Conservation (phyloP, 2,888 invertebrate genomes). For the Mimas tiliae region DNA sequence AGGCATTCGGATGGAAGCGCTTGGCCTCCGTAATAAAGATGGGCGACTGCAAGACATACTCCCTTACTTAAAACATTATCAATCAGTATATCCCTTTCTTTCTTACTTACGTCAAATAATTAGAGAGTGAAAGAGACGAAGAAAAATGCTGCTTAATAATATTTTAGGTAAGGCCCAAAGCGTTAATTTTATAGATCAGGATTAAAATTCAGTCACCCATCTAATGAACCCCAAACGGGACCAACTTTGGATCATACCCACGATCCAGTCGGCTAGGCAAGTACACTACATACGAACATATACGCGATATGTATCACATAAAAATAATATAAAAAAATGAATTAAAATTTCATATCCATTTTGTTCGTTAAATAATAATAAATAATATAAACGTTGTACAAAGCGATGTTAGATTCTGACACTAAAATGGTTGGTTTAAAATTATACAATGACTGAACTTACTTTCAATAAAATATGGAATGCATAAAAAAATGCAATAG, state of each 20-base stretch:
- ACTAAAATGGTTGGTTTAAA: background rate
- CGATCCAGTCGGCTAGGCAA: constrained; percentile 16
- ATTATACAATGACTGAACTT: background rate
- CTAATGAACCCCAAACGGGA: background rate
- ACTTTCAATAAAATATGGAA: constrained; percentile 26
- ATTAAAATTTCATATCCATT: constrained; percentile 12
- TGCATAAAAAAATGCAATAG: constrained; percentile 28
- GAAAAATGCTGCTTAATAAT: no score
- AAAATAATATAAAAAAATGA: constrained; percentile 14
- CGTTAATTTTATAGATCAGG: no score
- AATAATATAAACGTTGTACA: constrained; percentile 12
- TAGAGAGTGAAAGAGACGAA: no score
- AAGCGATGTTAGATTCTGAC: background rate
- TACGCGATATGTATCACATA: constrained; percentile 21
- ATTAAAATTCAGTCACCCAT: background rate
- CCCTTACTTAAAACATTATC: background rate
- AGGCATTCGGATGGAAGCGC: constrained; percentile 15
- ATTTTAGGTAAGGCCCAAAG: no score
- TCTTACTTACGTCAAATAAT: background rate
- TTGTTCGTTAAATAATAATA: constrained; percentile 25
- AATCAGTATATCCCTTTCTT: background rate
- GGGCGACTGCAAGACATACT: background rate
- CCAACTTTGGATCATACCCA: background rate
- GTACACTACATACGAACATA: constrained; percentile 11
- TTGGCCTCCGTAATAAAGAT: constrained; percentile 13